These are phyloP conservation scores for Carabus problematicus DNA, from an alignment of 2,888 invertebrate genomes.

Conservation along the genomic window DNA sequence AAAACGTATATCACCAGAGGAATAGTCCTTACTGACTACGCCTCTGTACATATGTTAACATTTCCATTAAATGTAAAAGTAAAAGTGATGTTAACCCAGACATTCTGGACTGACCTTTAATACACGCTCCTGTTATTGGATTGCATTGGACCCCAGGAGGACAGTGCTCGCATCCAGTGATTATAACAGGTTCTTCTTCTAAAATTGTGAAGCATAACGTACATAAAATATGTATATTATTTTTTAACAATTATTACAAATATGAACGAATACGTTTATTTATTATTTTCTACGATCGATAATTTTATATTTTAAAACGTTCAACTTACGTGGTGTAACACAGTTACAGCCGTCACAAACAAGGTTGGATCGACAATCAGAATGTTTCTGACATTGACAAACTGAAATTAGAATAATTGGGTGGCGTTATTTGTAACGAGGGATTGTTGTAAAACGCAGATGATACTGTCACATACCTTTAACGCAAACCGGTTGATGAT, in stretches of 20 bases:
- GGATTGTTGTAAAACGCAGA: constrained; percentile 2
- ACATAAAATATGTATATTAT: background rate
- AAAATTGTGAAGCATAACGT: background rate
- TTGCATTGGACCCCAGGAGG: constrained; percentile 80
- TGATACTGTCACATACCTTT: constrained; percentile 66
- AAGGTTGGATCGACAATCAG: constrained; percentile 69
- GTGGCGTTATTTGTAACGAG: too few relatives aligned
- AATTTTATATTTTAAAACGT: constrained; percentile 3
- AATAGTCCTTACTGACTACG: too few relatives aligned
- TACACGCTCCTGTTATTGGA: constrained; percentile 80
- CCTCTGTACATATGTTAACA: too few relatives aligned
- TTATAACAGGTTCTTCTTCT: constrained; percentile 46
- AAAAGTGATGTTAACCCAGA: constrained; percentile 48
- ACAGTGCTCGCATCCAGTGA: constrained; percentile 75
- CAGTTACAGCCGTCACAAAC: constrained; percentile 78
- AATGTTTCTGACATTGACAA: constrained; percentile 73
- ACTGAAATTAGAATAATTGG: constrained; percentile 59
- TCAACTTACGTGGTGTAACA: constrained; percentile 65
- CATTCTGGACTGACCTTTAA: constrained; percentile 73
- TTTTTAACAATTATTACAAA: background rate
- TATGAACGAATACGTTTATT: background rate
- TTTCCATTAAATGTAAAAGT: constrained; percentile 42
- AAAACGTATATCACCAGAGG: constrained; percentile 22
- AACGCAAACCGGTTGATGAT: constrained; percentile 84
- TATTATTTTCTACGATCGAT: background rate